These are phyloP conservation scores for Micronycteris hirsuta DNA, from an alignment of 2,113 vertebrate species.

Conservation along the genomic window DNA sequence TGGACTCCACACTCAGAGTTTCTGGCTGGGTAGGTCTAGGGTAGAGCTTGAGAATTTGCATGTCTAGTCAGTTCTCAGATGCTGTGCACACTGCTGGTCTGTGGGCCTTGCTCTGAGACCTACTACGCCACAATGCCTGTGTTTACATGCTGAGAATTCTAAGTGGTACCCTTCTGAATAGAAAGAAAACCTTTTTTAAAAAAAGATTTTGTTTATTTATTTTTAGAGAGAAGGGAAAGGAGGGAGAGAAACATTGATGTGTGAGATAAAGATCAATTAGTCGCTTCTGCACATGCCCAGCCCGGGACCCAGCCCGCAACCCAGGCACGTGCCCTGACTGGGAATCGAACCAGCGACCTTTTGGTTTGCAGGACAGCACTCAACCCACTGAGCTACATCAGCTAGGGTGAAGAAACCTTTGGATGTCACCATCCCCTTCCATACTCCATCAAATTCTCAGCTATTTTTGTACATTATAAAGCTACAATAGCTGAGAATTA, in stretches of 20 bases:
- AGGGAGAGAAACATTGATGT: too few relatives aligned
- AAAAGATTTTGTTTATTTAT: too few relatives aligned
- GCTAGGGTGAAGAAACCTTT: not conserved
- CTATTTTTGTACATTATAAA: not conserved
- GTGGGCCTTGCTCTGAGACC: not conserved
- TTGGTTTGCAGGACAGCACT: too few relatives aligned
- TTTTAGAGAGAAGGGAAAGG: too few relatives aligned
- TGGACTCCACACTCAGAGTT: not conserved
- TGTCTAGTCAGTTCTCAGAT: not conserved
- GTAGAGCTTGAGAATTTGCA: not conserved
- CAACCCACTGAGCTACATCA: too few relatives aligned
- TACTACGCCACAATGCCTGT: not conserved
- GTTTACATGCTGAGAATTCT: not conserved
- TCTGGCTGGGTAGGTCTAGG: not conserved
- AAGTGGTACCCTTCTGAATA: not conserved
- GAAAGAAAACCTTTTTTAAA: not conserved
- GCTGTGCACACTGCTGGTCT: not conserved
- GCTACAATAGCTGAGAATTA: not conserved
- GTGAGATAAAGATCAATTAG: too few relatives aligned
- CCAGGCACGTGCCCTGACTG: too few relatives aligned
- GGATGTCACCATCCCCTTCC: not conserved
- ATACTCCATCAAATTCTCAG: constrained; percentile 14
- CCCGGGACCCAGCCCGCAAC: too few relatives aligned
- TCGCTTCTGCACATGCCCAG: too few relatives aligned
- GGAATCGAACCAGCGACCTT: too few relatives aligned